These are phyloP conservation scores for Etheostoma cragini DNA, from an alignment of 2,113 vertebrate genomes.

Conservation along the genomic window DNA sequence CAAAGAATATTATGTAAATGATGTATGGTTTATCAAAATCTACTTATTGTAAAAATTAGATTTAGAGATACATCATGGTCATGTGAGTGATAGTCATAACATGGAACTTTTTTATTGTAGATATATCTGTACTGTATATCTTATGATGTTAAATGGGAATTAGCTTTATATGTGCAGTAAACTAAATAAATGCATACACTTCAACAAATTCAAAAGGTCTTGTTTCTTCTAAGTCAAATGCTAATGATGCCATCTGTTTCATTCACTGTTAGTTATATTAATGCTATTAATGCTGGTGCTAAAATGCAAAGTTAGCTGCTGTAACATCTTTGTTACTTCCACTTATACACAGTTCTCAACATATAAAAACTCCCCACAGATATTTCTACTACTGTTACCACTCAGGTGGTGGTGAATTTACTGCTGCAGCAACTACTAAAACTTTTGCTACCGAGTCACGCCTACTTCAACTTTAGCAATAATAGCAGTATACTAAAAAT, in stretches of 20 bases:
- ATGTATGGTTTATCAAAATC: conserved; percentile 55
- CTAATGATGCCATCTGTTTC: neutral
- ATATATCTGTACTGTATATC: conserved; percentile 15
- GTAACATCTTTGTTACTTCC: neutral
- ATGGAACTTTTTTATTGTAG: conserved; percentile 6
- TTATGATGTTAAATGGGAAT: conserved; percentile 27
- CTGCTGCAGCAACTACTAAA: neutral
- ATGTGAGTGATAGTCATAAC: neutral
- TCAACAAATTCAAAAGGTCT: neutral
- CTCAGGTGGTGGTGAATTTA: neutral
- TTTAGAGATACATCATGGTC: conserved; percentile 20
- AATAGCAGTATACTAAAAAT: neutral
- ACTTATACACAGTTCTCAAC: neutral
- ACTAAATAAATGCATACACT: conserved; percentile 38
- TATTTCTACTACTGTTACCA: neutral
- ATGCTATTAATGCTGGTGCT: neutral
- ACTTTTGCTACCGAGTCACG: neutral
- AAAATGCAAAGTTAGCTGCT: neutral
- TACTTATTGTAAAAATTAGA: neutral
- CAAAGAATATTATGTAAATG: conserved; percentile 61
- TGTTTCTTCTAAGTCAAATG: neutral
- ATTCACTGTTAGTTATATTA: neutral
- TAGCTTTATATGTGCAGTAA: neutral
- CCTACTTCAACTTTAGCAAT: neutral
- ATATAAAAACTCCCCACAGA: neutral